A percentile compares a stretch with the other conserved stretches of the same genome.
These are phyloP conservation scores for Pristionchus fissidentatus DNA, from an alignment of 2,888 invertebrate species.

Conservation along the genomic window DNA sequence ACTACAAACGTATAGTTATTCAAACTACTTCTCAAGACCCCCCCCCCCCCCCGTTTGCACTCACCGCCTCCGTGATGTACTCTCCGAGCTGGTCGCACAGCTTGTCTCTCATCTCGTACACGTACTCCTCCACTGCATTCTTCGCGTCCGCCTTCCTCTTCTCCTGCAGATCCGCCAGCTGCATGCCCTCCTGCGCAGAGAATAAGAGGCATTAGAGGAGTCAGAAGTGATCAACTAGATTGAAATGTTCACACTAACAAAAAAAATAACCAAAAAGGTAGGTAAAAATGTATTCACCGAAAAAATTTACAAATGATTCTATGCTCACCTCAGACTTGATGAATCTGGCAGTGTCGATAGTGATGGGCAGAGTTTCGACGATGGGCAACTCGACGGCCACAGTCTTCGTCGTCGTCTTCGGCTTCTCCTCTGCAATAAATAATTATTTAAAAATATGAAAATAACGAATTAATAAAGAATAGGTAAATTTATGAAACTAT, in stretches of 20 bases:
- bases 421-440: conserved; percentile 34
- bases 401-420: conserved; percentile 81
- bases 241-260: too few relatives aligned
- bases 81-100: conserved; percentile 84
- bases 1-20: neutral
- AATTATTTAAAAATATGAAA: neutral
- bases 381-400: conserved; percentile 90
- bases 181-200: conserved; percentile 81
- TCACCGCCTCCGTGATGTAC: conserved; percentile 85
- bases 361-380: conserved; percentile 83
- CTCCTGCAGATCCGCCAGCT: conserved; percentile 87
- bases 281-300: too few relatives aligned
- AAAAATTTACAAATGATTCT: too few relatives aligned
- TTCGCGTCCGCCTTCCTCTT: conserved; percentile 95
- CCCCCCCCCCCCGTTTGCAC: conserved; percentile 70
- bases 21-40: neutral
- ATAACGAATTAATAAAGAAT: neutral
- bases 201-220: too few relatives aligned
- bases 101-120: conserved; percentile 94
- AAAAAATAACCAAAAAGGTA: too few relatives aligned
- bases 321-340: conserved; percentile 90
- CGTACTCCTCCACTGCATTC: conserved; percentile 97
- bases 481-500: neutral
- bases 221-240: too few relatives aligned
- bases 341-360: conserved; percentile 84